Evolutionary conservation across 2,888 invertebrate species (phyloP).

Genomic region (Phania funesta): DNA sequence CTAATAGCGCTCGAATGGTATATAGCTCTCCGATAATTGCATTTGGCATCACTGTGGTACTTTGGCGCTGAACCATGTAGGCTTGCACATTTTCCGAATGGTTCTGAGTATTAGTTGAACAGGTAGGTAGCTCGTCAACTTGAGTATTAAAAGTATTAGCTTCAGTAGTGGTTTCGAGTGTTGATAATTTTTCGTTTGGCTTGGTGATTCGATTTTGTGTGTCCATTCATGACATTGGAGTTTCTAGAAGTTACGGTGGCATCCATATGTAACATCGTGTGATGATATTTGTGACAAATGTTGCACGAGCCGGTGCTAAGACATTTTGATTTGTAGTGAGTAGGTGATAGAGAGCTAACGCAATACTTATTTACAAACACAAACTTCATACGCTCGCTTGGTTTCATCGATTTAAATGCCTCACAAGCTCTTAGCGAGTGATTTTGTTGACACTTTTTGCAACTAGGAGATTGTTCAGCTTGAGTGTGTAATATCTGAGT

Average conservation of each 20-base stretch:
- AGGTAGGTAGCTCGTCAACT: too few relatives aligned
- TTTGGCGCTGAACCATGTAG: neutral
- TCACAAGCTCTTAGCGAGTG: conserved; percentile 1
- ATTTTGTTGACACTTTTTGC: conserved; percentile 30
- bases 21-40: neutral
- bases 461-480: neutral
- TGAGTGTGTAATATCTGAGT: neutral
- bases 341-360: neutral
- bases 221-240: too few relatives aligned
- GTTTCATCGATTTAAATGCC: neutral
- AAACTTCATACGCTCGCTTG: conserved; percentile 3
- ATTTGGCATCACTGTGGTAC: neutral
- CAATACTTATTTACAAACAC: conserved; percentile 10
- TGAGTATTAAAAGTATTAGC: too few relatives aligned
- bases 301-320: neutral
- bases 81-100: too few relatives aligned
- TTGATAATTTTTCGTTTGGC: neutral
- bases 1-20: neutral
- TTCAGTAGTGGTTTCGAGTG: too few relatives aligned
- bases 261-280: neutral
- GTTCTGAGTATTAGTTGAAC: too few relatives aligned
- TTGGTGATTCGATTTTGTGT: neutral
- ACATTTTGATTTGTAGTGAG: neutral
- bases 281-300: neutral
- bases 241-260: too few relatives aligned